Conservation (phyloP, 2,113 vertebrate genomes). For the Hiodon alosoides region DNA sequence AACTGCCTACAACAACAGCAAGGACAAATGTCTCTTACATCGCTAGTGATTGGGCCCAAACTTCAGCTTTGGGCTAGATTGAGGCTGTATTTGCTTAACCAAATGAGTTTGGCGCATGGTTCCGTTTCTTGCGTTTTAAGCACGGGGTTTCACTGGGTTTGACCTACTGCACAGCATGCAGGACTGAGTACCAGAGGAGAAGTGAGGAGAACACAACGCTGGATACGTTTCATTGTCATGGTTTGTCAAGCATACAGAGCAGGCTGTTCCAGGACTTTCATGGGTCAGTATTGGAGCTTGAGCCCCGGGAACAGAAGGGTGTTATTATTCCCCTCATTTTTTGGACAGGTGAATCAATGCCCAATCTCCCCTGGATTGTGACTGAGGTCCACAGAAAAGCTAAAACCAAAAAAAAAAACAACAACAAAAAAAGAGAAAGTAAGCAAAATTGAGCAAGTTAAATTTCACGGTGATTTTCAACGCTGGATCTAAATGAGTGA, state of each 20-base stretch:
- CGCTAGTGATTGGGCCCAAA: neutral
- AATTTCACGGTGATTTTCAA: neutral
- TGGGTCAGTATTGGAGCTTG: neutral
- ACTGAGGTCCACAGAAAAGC: neutral
- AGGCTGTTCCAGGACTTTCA: neutral
- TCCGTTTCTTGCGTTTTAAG: neutral
- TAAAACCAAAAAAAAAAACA: neutral
- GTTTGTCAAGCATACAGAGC: neutral
- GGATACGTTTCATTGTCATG: neutral
- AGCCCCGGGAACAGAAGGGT: neutral
- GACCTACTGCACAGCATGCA: conserved; percentile 13
- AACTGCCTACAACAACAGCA: conserved; percentile 5
- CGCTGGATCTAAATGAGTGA: neutral
- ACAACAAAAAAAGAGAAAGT: neutral
- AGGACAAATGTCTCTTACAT: neutral
- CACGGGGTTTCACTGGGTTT: neutral
- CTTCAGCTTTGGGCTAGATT: neutral
- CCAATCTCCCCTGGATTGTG: neutral
- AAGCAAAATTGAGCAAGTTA: too few species aligned
- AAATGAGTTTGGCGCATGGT: too few species aligned
- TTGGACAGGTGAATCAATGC: neutral
- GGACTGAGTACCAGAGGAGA: neutral
- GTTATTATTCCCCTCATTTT: neutral
- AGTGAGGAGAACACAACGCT: neutral
- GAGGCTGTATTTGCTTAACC: neutral